Base-by-base conservation (phyloP, 2,888 invertebrate species). In the Sesia bembeciformis region DNA sequence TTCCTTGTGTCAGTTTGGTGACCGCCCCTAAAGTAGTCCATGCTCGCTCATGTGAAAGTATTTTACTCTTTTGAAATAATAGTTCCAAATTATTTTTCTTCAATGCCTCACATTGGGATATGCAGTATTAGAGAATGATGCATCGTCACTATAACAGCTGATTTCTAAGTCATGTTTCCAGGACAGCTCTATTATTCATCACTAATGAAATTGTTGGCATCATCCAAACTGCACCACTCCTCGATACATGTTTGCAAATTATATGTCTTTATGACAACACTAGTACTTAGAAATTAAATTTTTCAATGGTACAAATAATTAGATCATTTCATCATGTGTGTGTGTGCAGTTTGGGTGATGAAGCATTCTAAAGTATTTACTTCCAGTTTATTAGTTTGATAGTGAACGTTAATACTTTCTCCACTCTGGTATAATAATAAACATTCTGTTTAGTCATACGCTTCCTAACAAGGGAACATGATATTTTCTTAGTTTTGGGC, bases 1-100 rank as follows among this genome's bases (percentile, higher is more conserved):
- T 91, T 90, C 86, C 90, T 91, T 90, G 90, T 91, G 90, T 90
- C 89, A 86, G 89, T 87, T 90, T 90, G 88, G 82, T 89, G 89
- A 89, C 87, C 86, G 81, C 81, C 85, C 89, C 86, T 81, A 72
- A 72, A 86, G 88, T 90, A 90, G 90, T 80, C 89, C 87, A 87
- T 88, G 90, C 88, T 89, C 89, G 87, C 82, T 87, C 89, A 85
- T 86, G 73, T 80, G 81, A 76, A 80, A 77, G 73, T 84, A 81
- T 82, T 86, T 79, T 84, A 79, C 81, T 84, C 78, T 84, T 84
- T 84, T 84, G 70, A 80, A 81, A 81, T 82, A 84, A 84, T 84
- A 81, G 84, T 78, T 84, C 81, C 80, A 74, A 84, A 72, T 84
- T 79, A 80, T 85, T 82, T 86, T 83, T 84, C 82, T 87, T 84